These are phyloP conservation scores for Drosophila persimilis DNA, from an alignment of 1,140 invertebrate species.

Conservation along the genomic window DNA sequence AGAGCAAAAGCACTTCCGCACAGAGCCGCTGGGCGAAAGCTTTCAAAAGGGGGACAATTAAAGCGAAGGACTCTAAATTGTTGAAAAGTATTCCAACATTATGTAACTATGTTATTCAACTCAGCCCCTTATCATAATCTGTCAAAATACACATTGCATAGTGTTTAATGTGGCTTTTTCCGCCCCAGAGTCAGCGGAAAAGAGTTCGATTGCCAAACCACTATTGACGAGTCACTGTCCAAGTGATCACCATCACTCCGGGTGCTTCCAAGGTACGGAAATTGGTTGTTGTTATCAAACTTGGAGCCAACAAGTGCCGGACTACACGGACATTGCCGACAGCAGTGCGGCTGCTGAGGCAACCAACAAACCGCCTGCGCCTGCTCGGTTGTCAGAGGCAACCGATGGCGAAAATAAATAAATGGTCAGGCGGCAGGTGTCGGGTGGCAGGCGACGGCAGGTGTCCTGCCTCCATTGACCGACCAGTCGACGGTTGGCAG, in stretches of 20 bases:
- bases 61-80: no score
- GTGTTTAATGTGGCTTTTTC: no score
- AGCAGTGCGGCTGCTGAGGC: conserved; percentile 8
- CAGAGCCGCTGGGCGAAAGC: conserved; percentile 27
- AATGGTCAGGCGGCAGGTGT: conserved; percentile 21
- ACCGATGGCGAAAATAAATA: conserved; percentile 53
- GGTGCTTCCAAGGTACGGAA: no score
- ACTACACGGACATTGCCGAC: background rate
- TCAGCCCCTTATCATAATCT: no score
- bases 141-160: no score
- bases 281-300: background rate
- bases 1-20: conserved; percentile 1
- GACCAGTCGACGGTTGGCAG: conserved; percentile 47
- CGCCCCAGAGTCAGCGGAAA: no score
- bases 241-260: no score
- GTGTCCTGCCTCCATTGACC: conserved; percentile 19
- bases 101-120: no score
- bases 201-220: no score
- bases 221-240: no score
- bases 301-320: conserved; percentile 33
- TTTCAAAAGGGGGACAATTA: conserved; percentile 4
- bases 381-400: conserved; percentile 67
- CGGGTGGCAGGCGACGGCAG: conserved; percentile 6
- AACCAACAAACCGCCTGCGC: conserved; percentile 66
- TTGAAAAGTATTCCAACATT: no score